Conservation (phyloP, 2,888 invertebrate genomes). For the Reticulitermes lucifugus region DNA sequence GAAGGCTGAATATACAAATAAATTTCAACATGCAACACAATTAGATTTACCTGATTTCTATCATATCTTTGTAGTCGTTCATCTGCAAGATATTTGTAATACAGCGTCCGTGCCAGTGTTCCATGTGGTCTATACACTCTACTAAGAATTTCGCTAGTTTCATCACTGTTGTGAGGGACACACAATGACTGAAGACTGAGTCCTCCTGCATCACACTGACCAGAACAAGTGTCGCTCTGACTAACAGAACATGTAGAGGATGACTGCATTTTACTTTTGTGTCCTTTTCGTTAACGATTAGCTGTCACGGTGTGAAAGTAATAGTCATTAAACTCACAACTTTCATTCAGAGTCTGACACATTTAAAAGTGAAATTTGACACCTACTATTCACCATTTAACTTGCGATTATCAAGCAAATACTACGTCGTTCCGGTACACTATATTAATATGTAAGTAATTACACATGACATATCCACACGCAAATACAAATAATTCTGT, state of each 20-base stretch:
- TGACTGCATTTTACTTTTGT: constrained; percentile 25
- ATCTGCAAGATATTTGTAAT: constrained; percentile 79
- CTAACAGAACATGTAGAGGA: constrained; percentile 38
- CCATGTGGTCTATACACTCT: constrained; percentile 73
- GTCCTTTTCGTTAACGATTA: background rate
- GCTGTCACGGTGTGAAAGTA: background rate
- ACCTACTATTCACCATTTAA: too few relatives aligned
- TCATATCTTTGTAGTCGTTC: constrained; percentile 75
- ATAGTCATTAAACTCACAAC: background rate
- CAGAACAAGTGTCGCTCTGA: constrained; percentile 36
- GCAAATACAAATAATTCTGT: background rate
- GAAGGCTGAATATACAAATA: too few relatives aligned
- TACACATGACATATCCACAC: background rate
- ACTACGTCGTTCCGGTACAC: background rate
- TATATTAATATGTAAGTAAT: background rate
- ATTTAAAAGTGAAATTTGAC: background rate
- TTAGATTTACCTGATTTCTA: constrained; percentile 74
- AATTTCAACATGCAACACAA: background rate
- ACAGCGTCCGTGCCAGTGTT: constrained; percentile 77
- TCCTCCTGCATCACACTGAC: constrained; percentile 13
- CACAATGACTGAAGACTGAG: background rate
- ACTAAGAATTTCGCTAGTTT: constrained; percentile 39
- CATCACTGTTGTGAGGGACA: background rate
- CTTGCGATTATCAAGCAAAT: background rate
- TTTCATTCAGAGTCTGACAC: background rate